Evolutionary conservation across 2,113 vertebrate species (phyloP).

Genomic region (Brachyhypopomus gauderio): DNA sequence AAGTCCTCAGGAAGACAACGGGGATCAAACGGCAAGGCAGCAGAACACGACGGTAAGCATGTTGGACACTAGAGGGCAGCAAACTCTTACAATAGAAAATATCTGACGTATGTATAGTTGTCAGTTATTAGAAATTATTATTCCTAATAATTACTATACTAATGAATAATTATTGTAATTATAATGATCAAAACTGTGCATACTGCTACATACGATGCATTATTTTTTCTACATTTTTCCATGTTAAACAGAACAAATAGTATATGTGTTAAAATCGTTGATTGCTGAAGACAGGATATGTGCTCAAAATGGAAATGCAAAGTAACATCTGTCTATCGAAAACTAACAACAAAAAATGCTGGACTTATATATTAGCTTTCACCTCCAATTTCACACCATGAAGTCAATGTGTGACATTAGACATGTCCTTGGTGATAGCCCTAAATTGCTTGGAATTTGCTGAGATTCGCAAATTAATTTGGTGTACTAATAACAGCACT

Average conservation of each 20-base stretch:
- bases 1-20: not conserved
- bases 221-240: too few relatives aligned
- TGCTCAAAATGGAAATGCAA: not conserved
- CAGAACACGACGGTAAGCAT: not conserved
- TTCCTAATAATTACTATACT: too few relatives aligned
- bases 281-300: not conserved
- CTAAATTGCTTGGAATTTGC: conserved; percentile 13
- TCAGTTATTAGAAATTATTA: not conserved
- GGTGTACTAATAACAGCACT: conserved; percentile 23
- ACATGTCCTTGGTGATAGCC: not conserved
- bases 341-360: not conserved
- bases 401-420: not conserved
- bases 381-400: not conserved
- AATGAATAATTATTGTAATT: too few relatives aligned
- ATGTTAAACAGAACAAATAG: too few relatives aligned
- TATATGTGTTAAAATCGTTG: not conserved
- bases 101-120: not conserved
- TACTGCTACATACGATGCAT: too few relatives aligned
- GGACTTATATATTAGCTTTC: not conserved
- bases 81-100: not conserved
- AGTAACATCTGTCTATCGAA: not conserved
- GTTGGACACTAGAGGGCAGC: conserved; percentile 42
- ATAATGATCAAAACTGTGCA: too few relatives aligned
- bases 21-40: not conserved
- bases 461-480: conserved; percentile 7